phyloP scores from a whole-genome alignment of 2,888 invertebrate genomes.

The Andrena praecox region DNA sequence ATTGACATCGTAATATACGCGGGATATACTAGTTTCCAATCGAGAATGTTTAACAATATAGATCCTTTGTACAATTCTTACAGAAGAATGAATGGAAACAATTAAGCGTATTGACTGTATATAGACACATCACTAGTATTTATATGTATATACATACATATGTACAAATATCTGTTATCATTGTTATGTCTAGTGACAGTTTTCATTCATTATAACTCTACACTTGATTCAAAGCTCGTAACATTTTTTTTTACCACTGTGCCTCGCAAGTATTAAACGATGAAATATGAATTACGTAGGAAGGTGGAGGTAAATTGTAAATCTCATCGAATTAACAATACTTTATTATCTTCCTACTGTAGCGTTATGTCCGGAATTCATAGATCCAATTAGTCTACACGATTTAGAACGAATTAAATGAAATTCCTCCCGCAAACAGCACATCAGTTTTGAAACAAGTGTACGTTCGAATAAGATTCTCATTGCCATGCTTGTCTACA shows the following conservation, averaged over 20 bases:
- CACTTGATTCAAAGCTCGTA: conserved; percentile 75
- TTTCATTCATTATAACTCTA: conserved; percentile 61
- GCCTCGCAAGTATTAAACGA: not conserved
- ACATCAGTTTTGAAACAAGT: conserved; percentile 75
- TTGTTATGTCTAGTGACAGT: conserved; percentile 64
- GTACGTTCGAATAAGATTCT: conserved; percentile 70
- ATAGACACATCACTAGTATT: conserved; percentile 44
- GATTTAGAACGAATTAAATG: too few species aligned
- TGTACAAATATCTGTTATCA: conserved; percentile 60
- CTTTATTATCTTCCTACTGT: too few species aligned
- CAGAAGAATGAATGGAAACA: conserved; percentile 6
- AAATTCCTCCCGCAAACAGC: not conserved
- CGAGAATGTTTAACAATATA: not conserved
- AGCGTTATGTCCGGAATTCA: too few species aligned
- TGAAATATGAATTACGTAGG: not conserved
- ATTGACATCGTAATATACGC: not conserved
- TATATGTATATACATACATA: conserved; percentile 55
- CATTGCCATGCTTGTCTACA: conserved; percentile 79
- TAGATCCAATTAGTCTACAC: too few species aligned
- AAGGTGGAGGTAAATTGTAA: not conserved
- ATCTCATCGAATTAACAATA: too few species aligned
- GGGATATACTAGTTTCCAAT: too few species aligned
- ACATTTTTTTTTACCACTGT: conserved; percentile 2
- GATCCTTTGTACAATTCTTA: not conserved
- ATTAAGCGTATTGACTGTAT: conserved; percentile 37